phyloP scores from a whole-genome alignment of 2,888 invertebrate species.

The Erebia palarica region DNA sequence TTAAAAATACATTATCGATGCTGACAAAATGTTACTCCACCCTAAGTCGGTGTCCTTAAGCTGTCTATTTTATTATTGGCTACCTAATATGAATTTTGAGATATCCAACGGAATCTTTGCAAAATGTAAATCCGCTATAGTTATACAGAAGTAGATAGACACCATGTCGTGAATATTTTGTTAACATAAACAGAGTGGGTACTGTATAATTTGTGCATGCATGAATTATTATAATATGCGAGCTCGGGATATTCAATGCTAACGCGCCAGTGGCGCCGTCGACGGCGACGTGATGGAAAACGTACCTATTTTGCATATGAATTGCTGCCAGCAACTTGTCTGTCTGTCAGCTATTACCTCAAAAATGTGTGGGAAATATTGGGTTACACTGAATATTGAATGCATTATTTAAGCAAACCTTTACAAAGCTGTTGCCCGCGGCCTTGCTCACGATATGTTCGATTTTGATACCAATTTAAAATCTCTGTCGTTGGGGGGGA shows the following conservation, averaged over 20 bases:
- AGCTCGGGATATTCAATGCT: conserved; percentile 9
- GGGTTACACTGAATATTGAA: not conserved
- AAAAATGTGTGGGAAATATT: conserved; percentile 6
- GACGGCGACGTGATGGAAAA: conserved; percentile 13
- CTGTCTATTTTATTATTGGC: no score
- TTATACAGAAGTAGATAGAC: not conserved
- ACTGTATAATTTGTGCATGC: conserved; percentile 6
- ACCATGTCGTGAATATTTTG: conserved; percentile 5
- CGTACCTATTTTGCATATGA: conserved; percentile 18
- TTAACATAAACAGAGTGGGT: not conserved
- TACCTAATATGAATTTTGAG: no score
- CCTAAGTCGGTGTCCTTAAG: no score
- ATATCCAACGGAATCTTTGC: no score
- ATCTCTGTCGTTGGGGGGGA: no score
- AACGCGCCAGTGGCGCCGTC: conserved; percentile 3
- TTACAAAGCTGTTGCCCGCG: no score
- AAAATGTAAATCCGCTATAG: no score
- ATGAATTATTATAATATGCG: conserved; percentile 7
- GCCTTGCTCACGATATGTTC: no score
- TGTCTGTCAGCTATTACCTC: conserved; percentile 10
- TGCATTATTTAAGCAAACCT: not conserved
- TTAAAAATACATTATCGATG: no score
- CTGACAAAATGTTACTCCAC: no score
- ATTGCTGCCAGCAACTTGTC: conserved; percentile 9
- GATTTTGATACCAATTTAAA: no score